A percentile compares a stretch with the other conserved stretches of the same genome.
Evolutionary conservation across 2,888 invertebrate genomes (phyloP).

Genomic region (Ormyrus thymus): DNA sequence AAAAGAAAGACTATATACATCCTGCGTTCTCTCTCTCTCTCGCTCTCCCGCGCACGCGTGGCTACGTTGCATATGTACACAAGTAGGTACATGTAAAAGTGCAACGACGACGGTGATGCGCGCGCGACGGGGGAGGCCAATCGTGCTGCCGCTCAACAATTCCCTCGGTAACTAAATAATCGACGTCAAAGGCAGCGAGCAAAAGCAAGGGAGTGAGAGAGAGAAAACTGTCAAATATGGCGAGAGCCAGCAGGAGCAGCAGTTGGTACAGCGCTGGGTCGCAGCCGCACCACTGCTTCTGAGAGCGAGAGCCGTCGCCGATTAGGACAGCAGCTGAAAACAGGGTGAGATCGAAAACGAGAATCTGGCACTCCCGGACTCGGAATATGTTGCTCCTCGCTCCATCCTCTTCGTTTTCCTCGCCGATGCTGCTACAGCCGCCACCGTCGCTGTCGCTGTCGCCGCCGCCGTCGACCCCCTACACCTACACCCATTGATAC

Average conservation of each 20-base stretch:
- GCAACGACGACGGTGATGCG: neutral
- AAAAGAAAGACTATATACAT: too few species aligned
- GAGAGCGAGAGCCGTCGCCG: slow-evolving; percentile 29
- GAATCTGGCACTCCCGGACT: neutral
- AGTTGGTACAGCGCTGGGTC: slow-evolving; percentile 64
- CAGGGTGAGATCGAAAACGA: slow-evolving; percentile 48
- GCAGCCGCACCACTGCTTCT: slow-evolving; percentile 48
- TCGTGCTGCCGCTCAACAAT: slow-evolving; percentile 67
- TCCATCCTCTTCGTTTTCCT: slow-evolving; percentile 37
- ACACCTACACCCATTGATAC: slow-evolving; percentile 8
- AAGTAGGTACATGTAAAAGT: neutral
- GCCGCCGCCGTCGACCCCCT: neutral
- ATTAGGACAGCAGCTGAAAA: neutral
- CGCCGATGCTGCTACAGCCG: neutral
- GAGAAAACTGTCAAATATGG: slow-evolving; percentile 76
- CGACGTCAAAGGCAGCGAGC: slow-evolving; percentile 74
- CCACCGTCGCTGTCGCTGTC: neutral
- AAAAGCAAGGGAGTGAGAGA: slow-evolving; percentile 56
- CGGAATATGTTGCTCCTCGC: slow-evolving; percentile 49
- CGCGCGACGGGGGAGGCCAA: slow-evolving; percentile 21
- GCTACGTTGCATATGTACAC: neutral
- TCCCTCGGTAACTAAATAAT: slow-evolving; percentile 75
- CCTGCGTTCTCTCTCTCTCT: too few species aligned
- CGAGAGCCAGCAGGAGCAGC: slow-evolving; percentile 71
- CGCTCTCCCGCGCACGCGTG: neutral